These are phyloP conservation scores for Drosophila trichaetosa DNA, from an alignment of 2,888 invertebrate genomes.

Conservation along the genomic window DNA sequence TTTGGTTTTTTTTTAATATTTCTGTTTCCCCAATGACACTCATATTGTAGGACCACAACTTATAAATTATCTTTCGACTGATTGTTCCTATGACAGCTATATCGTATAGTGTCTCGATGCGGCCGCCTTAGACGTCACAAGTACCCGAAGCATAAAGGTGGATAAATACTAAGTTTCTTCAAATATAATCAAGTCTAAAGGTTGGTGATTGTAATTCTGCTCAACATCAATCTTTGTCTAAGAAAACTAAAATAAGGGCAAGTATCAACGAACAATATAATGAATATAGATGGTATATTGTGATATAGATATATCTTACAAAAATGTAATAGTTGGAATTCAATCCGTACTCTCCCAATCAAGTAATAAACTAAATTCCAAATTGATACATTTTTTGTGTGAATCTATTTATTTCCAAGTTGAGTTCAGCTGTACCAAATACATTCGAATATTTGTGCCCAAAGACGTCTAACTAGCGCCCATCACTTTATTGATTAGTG, in stretches of 20 bases:
- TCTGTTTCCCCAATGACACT: neutral
- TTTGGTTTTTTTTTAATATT: neutral
- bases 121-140: neutral
- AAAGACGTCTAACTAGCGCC: slow-evolving; percentile 2
- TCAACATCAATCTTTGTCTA: neutral
- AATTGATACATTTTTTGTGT: neutral
- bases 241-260: neutral
- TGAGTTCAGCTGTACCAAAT: neutral
- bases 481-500: slow-evolving; percentile 44
- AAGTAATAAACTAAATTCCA: neutral
- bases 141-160: neutral
- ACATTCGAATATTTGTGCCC: neutral
- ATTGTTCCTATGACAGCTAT: neutral
- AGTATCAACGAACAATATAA: neutral
- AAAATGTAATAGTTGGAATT: neutral
- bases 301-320: neutral
- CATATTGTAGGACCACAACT: neutral
- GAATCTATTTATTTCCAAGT: neutral
- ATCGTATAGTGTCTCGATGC: neutral
- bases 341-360: neutral
- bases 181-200: neutral
- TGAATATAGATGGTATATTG: neutral
- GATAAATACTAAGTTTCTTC: neutral
- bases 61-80: neutral
- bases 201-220: neutral